Conservation (phyloP, 2,888 invertebrate species). For the Pocota personata region DNA sequence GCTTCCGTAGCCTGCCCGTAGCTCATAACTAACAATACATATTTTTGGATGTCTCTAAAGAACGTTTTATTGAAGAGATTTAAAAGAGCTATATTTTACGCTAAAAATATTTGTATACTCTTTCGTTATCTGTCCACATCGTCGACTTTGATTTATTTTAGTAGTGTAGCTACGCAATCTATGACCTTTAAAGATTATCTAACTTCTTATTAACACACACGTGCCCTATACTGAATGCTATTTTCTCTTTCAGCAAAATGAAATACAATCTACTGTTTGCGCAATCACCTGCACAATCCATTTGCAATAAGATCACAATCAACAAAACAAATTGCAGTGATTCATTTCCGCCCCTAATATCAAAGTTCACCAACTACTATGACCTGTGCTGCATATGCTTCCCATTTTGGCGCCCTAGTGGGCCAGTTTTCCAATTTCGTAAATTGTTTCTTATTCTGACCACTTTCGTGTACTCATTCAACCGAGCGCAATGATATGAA, state of each 20-base stretch:
- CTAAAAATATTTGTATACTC: too few species aligned
- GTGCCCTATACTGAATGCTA: neutral
- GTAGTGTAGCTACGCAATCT: neutral
- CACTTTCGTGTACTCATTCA: conserved; percentile 37
- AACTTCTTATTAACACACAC: neutral
- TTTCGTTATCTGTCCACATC: too few species aligned
- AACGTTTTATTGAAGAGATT: too few species aligned
- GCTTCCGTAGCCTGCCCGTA: too few species aligned
- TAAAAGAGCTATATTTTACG: too few species aligned
- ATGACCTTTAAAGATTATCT: conserved; percentile 6
- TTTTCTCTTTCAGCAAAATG: neutral
- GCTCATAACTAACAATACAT: too few species aligned
- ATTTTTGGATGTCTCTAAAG: too few species aligned
- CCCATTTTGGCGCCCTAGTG: neutral
- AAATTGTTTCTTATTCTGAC: conserved; percentile 67
- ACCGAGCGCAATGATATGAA: conserved; percentile 59
- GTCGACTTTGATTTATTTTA: neutral
- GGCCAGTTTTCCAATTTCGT: conserved; percentile 59
- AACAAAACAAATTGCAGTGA: conserved; percentile 46
- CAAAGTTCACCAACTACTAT: conserved; percentile 26
- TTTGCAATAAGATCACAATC: conserved; percentile 53
- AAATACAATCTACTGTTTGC: conserved; percentile 12
- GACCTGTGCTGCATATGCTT: neutral
- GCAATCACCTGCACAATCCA: conserved; percentile 37
- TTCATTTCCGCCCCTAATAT: conserved; percentile 20